A percentile compares a stretch with the other conserved stretches of the same genome.
phyloP scores from a whole-genome alignment of 2,113 vertebrate species.

The Alligator sinensis region DNA sequence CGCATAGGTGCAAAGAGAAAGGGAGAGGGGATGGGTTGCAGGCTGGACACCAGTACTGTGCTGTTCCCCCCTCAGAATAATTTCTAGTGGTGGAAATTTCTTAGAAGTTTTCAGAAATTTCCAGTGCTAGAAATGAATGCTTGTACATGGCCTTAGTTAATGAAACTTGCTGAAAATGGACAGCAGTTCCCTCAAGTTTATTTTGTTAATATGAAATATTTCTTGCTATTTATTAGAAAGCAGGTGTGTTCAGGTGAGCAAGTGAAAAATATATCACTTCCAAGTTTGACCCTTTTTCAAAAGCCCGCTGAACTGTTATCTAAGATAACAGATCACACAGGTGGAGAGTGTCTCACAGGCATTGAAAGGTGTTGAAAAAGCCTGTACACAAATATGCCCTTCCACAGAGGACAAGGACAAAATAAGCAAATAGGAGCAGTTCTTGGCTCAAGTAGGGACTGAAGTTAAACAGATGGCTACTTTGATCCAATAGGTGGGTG shows the following conservation, averaged over 20 bases:
- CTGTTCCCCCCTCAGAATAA: no score
- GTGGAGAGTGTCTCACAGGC: slow-evolving; percentile 85
- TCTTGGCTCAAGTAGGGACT: slow-evolving; percentile 49
- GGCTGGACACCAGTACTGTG: no score
- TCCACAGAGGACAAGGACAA: slow-evolving; percentile 74
- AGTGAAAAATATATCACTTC: neutral
- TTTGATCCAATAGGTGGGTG: neutral
- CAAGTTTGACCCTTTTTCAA: neutral
- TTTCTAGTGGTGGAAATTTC: no score
- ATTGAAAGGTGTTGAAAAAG: slow-evolving; percentile 58
- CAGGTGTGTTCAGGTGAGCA: neutral
- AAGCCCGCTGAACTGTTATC: neutral
- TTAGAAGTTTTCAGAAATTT: no score
- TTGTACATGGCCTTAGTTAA: neutral
- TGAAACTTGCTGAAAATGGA: neutral
- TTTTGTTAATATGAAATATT: neutral
- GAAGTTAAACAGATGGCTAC: slow-evolving; percentile 50
- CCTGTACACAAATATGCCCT: slow-evolving; percentile 53
- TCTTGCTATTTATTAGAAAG: neutral
- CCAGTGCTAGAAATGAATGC: no score
- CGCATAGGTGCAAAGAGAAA: no score
- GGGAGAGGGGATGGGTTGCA: no score
- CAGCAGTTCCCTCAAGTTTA: neutral
- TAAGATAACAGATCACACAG: slow-evolving; percentile 76
- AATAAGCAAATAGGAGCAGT: slow-evolving; percentile 65